Conservation (phyloP, 2,113 vertebrate species). For the Rhinoderma darwinii region DNA sequence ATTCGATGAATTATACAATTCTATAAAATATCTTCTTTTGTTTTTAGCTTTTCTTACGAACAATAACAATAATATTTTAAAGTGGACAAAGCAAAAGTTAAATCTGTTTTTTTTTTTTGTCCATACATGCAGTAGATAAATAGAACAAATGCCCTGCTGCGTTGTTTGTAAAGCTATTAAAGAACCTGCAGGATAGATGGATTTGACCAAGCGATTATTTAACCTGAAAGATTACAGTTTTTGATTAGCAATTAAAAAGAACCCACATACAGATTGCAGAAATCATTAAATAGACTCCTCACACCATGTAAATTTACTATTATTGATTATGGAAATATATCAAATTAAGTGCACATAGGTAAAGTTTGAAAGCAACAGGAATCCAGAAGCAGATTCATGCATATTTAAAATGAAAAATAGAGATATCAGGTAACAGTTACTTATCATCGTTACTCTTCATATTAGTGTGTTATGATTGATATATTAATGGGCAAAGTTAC, state of each 20-base stretch:
- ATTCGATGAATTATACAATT: too few species aligned
- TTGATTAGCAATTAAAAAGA: slow-evolving; percentile 52
- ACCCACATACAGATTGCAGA: slow-evolving; percentile 41
- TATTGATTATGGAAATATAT: slow-evolving; percentile 49
- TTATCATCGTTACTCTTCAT: background rate
- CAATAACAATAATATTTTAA: background rate
- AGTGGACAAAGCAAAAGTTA: background rate
- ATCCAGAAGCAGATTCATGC: background rate
- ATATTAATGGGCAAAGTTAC: background rate
- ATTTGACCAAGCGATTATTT: slow-evolving; percentile 33
- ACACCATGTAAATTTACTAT: slow-evolving; percentile 7
- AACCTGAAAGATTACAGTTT: slow-evolving; percentile 47
- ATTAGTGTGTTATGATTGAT: background rate
- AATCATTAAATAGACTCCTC: slow-evolving; percentile 32
- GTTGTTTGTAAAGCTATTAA: slow-evolving; percentile 46
- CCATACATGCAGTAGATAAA: slow-evolving; percentile 21
- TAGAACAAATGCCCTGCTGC: slow-evolving; percentile 29
- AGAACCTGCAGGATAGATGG: slow-evolving; percentile 41
- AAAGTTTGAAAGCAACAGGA: slow-evolving; percentile 21
- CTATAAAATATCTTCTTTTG: background rate
- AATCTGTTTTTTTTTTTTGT: background rate
- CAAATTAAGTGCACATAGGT: slow-evolving; percentile 21
- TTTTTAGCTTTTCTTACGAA: background rate
- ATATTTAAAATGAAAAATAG: slow-evolving; percentile 18
- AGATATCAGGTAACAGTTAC: background rate